Percentiles rank a stretch among this genome's conserved stretches.
phyloP scores from a whole-genome alignment of 2,888 invertebrate species.

The Branchellion lobata region DNA sequence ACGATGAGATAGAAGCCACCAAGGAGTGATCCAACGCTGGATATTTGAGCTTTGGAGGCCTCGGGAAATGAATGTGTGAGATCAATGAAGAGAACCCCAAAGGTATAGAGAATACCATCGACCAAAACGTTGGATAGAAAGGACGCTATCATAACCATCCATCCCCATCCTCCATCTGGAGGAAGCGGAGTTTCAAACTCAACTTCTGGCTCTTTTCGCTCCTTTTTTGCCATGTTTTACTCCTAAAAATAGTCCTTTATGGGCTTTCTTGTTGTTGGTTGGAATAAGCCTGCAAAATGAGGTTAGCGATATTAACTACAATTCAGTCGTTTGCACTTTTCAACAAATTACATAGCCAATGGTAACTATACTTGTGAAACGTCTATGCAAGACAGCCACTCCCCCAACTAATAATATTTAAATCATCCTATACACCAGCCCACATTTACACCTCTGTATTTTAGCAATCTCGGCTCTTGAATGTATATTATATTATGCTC shows the following conservation, averaged over 20 bases:
- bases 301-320: too few species aligned
- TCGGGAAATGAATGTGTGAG: conserved; percentile 72
- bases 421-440: too few species aligned
- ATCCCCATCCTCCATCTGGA: conserved; percentile 60
- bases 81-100: conserved; percentile 72
- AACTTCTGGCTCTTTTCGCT: conserved; percentile 3
- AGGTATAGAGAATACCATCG: conserved; percentile 88
- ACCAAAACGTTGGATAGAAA: conserved; percentile 54
- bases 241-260: neutral
- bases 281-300: neutral
- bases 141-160: conserved; percentile 58
- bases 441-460: too few species aligned
- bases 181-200: conserved; percentile 44
- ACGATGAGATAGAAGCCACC: conserved; percentile 87
- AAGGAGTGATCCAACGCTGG: conserved; percentile 81
- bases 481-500: too few species aligned
- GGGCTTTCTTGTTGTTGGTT: neutral
- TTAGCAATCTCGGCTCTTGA: too few species aligned
- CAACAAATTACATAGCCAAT: too few species aligned
- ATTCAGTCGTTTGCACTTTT: too few species aligned
- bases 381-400: too few species aligned
- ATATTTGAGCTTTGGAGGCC: conserved; percentile 70
- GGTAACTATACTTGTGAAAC: too few species aligned
- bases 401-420: too few species aligned
- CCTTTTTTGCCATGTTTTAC: conserved; percentile 27